These are phyloP conservation scores for Dolichomitus sp. DNA, from an alignment of 2,888 invertebrate genomes.

Conservation along the genomic window DNA sequence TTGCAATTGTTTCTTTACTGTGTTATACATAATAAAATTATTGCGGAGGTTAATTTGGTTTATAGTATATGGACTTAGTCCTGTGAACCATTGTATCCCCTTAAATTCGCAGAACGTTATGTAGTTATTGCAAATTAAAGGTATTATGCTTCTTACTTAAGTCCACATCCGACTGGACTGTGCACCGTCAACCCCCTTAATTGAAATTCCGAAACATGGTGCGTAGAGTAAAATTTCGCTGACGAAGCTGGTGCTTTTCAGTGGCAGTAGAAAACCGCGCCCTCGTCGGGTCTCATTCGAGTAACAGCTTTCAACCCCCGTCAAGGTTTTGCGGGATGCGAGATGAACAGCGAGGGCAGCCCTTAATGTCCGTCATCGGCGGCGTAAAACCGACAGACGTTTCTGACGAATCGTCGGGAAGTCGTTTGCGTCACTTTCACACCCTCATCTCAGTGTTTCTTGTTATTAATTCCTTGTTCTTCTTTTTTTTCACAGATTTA, in stretches of 20 bases:
- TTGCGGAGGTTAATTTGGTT: no score
- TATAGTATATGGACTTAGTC: no score
- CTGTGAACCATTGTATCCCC: no score
- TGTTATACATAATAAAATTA: no score
- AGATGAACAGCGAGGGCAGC: conserved; percentile 1
- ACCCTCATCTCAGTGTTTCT: background rate
- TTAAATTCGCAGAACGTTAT: no score
- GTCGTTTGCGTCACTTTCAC: conserved; percentile 18
- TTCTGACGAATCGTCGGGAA: conserved; percentile 15
- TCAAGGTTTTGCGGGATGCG: conserved; percentile 20
- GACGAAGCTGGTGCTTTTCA: conserved; percentile 36
- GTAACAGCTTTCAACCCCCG: conserved; percentile 19
- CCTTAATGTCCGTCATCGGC: conserved; percentile 26
- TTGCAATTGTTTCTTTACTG: no score
- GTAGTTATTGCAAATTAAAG: background rate
- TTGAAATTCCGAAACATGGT: conserved; percentile 62
- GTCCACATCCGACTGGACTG: background rate
- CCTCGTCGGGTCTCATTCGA: conserved; percentile 2
- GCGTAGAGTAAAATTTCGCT: conserved; percentile 49
- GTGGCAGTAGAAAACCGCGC: background rate
- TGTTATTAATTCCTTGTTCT: background rate
- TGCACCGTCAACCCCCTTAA: conserved; percentile 37
- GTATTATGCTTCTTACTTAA: background rate
- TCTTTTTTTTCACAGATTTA: background rate
- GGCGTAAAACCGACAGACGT: conserved; percentile 39